phyloP scores from a whole-genome alignment of 2,888 invertebrate genomes.

The Coelopa pilipes region DNA sequence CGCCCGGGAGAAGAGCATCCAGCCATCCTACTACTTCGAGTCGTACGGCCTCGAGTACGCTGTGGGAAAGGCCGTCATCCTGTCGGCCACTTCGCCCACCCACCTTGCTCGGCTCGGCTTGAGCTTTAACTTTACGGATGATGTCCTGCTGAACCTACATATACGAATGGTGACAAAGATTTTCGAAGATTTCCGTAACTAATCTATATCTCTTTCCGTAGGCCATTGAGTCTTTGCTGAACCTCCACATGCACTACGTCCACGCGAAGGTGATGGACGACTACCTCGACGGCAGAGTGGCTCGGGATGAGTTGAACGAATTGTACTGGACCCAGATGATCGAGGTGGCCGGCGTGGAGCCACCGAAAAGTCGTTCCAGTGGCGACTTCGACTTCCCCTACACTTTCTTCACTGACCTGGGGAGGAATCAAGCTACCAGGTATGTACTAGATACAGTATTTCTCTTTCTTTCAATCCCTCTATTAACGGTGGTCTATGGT shows the following conservation, averaged over 20 bases:
- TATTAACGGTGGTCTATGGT: not conserved
- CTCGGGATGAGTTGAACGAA: constrained; percentile 72
- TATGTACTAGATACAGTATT: too few relatives aligned
- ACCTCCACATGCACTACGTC: constrained; percentile 76
- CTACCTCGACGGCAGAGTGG: constrained; percentile 73
- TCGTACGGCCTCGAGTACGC: constrained; percentile 62
- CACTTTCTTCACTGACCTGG: constrained; percentile 73
- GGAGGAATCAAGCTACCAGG: constrained; percentile 60
- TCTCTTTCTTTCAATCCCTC: too few relatives aligned
- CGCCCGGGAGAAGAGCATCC: constrained; percentile 56
- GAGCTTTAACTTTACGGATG: too few relatives aligned
- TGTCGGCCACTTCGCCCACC: constrained; percentile 61
- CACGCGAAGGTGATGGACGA: constrained; percentile 78
- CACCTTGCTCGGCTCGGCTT: too few relatives aligned
- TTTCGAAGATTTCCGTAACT: too few relatives aligned
- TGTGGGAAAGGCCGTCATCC: constrained; percentile 61
- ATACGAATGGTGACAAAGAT: too few relatives aligned
- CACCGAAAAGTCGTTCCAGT: constrained; percentile 73
- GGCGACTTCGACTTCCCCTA: constrained; percentile 80
- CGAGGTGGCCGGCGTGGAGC: constrained; percentile 74
- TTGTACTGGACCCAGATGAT: constrained; percentile 75
- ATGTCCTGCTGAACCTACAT: too few relatives aligned
- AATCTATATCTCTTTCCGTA: constrained; percentile 48
- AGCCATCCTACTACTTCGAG: constrained; percentile 61
- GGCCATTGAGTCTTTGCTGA: constrained; percentile 77